phyloP scores from a whole-genome alignment of 2,888 invertebrate genomes.

The Euplexia lucipara region DNA sequence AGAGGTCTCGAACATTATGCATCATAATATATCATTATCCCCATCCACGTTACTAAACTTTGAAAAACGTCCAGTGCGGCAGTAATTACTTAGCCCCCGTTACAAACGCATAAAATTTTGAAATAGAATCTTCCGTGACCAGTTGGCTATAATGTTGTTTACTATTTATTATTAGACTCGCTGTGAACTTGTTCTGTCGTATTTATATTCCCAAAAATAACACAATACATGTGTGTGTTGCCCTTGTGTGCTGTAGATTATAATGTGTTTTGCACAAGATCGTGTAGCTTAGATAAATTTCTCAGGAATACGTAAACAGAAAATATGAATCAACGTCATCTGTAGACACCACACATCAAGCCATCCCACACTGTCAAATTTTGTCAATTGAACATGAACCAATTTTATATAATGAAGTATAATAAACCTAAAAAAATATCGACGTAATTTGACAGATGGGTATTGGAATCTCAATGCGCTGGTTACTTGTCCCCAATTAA shows the following conservation, averaged over 20 bases:
- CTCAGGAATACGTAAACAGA: background rate
- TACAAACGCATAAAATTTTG: constrained; percentile 38
- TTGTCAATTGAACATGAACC: no score
- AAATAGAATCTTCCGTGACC: constrained; percentile 56
- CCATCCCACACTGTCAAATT: no score
- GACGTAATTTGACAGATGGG: no score
- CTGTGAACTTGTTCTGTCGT: constrained; percentile 56
- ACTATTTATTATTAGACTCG: constrained; percentile 54
- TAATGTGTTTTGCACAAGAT: background rate
- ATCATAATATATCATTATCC: no score
- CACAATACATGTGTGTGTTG: constrained; percentile 22
- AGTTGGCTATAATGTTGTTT: constrained; percentile 57
- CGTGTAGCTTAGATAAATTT: background rate
- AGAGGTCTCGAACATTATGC: no score
- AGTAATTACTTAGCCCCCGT: constrained; percentile 1
- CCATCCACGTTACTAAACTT: background rate
- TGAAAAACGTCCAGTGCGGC: background rate
- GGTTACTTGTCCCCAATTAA: no score
- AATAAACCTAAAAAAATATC: no score
- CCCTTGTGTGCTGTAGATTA: background rate
- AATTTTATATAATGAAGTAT: no score
- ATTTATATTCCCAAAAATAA: constrained; percentile 60
- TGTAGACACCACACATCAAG: no score
- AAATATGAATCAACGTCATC: background rate
- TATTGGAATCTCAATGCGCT: no score